Conservation (phyloP, 1,140 invertebrate species). For the Aporrectodea caliginosa region DNA sequence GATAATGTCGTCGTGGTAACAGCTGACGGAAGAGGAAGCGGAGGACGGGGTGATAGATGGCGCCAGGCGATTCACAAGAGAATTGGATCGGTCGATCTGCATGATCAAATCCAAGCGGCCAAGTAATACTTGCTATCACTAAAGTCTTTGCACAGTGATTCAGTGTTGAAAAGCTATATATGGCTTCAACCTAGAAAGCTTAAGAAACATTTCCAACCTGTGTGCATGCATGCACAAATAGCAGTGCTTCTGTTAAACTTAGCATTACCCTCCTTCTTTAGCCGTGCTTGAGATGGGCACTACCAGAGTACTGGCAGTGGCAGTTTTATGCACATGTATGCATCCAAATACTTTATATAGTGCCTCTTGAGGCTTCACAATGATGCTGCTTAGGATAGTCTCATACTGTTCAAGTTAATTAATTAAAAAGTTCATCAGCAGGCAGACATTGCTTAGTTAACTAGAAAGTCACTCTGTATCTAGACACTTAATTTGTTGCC, state of each 20-base stretch:
- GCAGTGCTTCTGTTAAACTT: background rate
- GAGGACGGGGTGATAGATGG: constrained; percentile 76
- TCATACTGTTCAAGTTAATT: too few species aligned
- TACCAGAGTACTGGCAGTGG: too few species aligned
- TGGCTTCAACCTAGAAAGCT: background rate
- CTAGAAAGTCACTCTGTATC: too few species aligned
- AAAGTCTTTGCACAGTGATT: background rate
- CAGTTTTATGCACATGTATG: too few species aligned
- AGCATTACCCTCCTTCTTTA: background rate
- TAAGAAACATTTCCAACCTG: background rate
- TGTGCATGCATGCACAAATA: background rate
- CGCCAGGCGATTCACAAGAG: constrained; percentile 76
- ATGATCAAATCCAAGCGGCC: constrained; percentile 87
- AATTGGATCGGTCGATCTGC: constrained; percentile 78
- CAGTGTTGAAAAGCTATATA: background rate
- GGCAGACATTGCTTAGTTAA: too few species aligned
- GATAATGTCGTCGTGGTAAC: constrained; percentile 80
- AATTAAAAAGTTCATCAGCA: too few species aligned
- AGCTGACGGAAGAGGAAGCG: constrained; percentile 81
- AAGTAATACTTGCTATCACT: constrained; percentile 61
- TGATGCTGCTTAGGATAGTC: too few species aligned
- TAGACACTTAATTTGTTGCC: too few species aligned
- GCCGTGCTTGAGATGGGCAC: too few species aligned
- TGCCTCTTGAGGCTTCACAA: too few species aligned
- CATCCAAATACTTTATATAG: too few species aligned